phyloP scores from a whole-genome alignment of 2,797 vertebrate species.

The Gadopsis marmoratus region DNA sequence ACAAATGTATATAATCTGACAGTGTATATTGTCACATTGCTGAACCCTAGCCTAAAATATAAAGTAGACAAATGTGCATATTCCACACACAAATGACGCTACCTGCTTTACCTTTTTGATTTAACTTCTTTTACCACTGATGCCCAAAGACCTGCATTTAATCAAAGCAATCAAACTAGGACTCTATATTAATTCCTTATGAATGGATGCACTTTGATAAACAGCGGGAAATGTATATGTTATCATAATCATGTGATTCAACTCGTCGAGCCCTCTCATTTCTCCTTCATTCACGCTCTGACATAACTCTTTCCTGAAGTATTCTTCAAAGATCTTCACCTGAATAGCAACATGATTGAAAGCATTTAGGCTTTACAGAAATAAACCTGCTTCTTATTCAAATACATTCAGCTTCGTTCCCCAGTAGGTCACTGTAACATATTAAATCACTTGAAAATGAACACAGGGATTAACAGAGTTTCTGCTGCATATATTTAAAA shows the following conservation, averaged over 20 bases:
- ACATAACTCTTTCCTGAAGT: constrained; percentile 26
- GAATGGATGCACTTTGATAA: not conserved
- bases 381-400: constrained; percentile 27
- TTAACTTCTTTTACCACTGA: not conserved
- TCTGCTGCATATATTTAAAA: constrained; percentile 16
- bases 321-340: constrained; percentile 37
- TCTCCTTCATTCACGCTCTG: constrained; percentile 16
- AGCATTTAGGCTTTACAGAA: constrained; percentile 21
- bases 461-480: not conserved
- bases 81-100: not conserved
- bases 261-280: constrained; percentile 17
- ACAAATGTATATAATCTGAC: not conserved
- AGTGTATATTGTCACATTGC: not conserved
- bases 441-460: constrained; percentile 17
- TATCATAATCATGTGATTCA: constrained; percentile 22
- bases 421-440: constrained; percentile 10
- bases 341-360: constrained; percentile 46
- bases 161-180: constrained; percentile 8
- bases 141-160: not conserved
- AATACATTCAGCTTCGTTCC: constrained; percentile 12
- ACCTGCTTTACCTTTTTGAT: not conserved
- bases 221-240: not conserved
- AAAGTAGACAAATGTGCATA: not conserved
- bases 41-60: not conserved
- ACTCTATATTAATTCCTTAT: not conserved